phyloP scores from a whole-genome alignment of 2,113 vertebrate genomes.

The Zosterops japonicus region DNA sequence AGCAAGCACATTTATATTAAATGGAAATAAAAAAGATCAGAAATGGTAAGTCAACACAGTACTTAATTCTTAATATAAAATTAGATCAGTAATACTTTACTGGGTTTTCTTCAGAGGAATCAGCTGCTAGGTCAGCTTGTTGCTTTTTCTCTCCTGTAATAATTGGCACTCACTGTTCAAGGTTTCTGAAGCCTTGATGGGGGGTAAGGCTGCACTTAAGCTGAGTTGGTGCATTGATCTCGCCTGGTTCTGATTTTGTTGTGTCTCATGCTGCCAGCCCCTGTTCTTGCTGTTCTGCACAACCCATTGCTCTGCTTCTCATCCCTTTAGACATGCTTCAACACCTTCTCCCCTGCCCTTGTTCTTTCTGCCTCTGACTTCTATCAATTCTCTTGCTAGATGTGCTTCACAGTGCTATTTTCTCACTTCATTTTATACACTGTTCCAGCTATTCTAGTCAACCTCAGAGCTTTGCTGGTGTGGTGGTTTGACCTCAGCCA shows the following conservation, averaged over 20 bases:
- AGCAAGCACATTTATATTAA: not conserved
- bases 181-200: not conserved
- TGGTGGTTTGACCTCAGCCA: not conserved
- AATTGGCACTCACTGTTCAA: not conserved
- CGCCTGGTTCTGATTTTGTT: not conserved
- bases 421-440: not conserved
- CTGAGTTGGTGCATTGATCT: not conserved
- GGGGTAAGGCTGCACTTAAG: not conserved
- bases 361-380: not conserved
- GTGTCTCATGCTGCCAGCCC: not conserved
- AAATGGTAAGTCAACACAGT: not conserved
- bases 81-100: not conserved
- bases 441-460: not conserved
- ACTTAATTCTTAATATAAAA: not conserved
- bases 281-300: not conserved
- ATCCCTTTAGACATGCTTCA: not conserved
- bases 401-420: not conserved
- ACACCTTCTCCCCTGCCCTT: rapidly evolving
- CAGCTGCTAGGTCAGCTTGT: not conserved
- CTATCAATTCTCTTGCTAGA: not conserved
- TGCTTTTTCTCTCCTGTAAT: not conserved
- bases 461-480: not conserved
- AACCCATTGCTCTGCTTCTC: not conserved
- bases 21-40: not conserved
- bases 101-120: not conserved